Percentiles rank a stretch among this genome's conserved stretches.
Conservation (phyloP, 2,113 vertebrate species). For the Hemiprocne comata region DNA sequence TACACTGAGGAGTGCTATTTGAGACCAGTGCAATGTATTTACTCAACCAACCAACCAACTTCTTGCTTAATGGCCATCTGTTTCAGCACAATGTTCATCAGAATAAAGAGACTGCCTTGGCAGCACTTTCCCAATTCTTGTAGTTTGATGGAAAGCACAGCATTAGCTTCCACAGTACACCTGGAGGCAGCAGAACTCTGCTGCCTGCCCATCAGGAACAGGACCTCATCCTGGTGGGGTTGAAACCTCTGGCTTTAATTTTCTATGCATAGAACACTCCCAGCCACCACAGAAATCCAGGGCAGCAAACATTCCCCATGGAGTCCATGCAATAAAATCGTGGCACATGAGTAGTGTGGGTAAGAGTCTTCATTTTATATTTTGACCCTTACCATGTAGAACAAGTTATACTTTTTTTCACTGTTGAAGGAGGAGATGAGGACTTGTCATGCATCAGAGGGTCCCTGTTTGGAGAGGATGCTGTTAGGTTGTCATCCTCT, state of each 20-base stretch:
- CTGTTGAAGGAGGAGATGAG: background rate
- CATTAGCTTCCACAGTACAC: background rate
- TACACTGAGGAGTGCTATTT: background rate
- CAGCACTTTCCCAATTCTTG: background rate
- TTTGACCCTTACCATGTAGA: background rate
- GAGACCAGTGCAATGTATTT: background rate
- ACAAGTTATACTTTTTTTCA: background rate
- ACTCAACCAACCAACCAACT: background rate
- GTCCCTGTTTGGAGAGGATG: background rate
- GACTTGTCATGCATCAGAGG: background rate
- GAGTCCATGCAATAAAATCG: background rate
- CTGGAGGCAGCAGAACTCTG: background rate
- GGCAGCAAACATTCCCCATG: background rate
- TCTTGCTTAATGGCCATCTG: conserved; percentile 4
- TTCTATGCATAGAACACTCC: rapidly evolving
- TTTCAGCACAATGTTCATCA: background rate
- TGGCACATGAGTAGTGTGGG: background rate
- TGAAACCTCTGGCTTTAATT: background rate
- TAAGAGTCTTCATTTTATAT: background rate
- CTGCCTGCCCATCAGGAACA: background rate
- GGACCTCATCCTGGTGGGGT: background rate
- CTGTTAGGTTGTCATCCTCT: background rate
- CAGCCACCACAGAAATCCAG: background rate
- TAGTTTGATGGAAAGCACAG: background rate
- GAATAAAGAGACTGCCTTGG: background rate